These are phyloP conservation scores for Sinonovacula constricta DNA, from an alignment of 1,140 invertebrate genomes.

Conservation along the genomic window DNA sequence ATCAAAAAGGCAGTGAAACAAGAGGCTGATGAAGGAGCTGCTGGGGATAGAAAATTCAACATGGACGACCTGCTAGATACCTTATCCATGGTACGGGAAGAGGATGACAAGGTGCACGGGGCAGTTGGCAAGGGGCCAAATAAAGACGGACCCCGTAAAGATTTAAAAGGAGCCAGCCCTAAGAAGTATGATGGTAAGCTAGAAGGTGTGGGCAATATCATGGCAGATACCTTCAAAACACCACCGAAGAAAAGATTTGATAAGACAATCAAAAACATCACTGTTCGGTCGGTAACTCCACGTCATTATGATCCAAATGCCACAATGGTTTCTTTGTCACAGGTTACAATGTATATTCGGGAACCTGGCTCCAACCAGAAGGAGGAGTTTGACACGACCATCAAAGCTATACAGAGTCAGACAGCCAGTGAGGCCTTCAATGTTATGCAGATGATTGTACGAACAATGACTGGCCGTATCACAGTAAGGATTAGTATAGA, in stretches of 20 bases:
- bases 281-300: not conserved
- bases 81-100: slow-evolving; percentile 7
- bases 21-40: too few species aligned
- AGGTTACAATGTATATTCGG: not conserved
- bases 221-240: not conserved
- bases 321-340: not conserved
- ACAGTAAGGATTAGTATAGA: slow-evolving; percentile 22
- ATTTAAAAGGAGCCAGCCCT: too few species aligned
- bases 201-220: slow-evolving; percentile 12
- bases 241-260: slow-evolving; percentile 27
- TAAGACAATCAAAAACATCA: slow-evolving; percentile 7
- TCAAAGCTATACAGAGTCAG: slow-evolving; percentile 38
- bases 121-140: not conserved
- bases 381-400: slow-evolving; percentile 37
- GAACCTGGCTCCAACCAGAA: too few species aligned
- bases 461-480: slow-evolving; percentile 31
- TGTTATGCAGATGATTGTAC: slow-evolving; percentile 38
- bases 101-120: not conserved
- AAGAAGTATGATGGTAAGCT: not conserved
- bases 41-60: slow-evolving; percentile 17
- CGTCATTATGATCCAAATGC: not conserved
- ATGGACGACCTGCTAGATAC: slow-evolving; percentile 24
- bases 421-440: slow-evolving; percentile 34
- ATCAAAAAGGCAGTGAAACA: too few species aligned
- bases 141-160: not conserved